These are phyloP conservation scores for Columba guinea DNA, from an alignment of 2,797 vertebrate species.

Conservation along the genomic window DNA sequence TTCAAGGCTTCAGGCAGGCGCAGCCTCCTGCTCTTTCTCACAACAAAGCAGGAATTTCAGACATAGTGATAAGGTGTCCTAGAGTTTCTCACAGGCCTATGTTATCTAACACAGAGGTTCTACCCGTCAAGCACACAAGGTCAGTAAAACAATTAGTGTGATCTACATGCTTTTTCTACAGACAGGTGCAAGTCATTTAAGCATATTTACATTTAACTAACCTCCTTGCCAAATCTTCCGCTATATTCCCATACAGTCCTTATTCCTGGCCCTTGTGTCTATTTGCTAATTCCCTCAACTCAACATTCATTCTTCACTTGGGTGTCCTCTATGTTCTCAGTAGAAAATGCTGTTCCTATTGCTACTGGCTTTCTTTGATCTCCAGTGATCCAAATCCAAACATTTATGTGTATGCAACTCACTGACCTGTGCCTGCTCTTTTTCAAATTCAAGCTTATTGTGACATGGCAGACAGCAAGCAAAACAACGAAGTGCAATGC, in stretches of 20 bases:
- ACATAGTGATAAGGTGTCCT: too few relatives aligned
- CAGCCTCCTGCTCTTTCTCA: too few relatives aligned
- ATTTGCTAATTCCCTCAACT: neutral
- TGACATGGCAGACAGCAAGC: rapidly evolving
- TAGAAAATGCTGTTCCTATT: neutral
- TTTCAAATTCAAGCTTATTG: neutral
- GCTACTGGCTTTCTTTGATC: neutral
- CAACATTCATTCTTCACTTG: neutral
- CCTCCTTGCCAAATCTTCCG: too few relatives aligned
- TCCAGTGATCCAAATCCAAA: neutral
- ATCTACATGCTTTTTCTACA: too few relatives aligned
- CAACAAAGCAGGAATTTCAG: too few relatives aligned
- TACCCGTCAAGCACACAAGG: too few relatives aligned
- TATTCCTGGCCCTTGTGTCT: neutral
- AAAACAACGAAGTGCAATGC: rapidly evolving
- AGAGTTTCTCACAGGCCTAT: too few relatives aligned
- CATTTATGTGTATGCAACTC: neutral
- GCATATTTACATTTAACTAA: too few relatives aligned
- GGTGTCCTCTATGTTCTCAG: neutral
- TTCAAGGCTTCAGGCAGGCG: too few relatives aligned
- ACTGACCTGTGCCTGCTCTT: neutral
- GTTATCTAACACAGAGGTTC: too few relatives aligned
- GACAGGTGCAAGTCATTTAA: too few relatives aligned
- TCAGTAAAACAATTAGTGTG: too few relatives aligned
- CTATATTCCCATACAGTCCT: neutral